Evolutionary conservation across 2,113 vertebrate species (phyloP).

Genomic region (Poecile atricapillus): DNA sequence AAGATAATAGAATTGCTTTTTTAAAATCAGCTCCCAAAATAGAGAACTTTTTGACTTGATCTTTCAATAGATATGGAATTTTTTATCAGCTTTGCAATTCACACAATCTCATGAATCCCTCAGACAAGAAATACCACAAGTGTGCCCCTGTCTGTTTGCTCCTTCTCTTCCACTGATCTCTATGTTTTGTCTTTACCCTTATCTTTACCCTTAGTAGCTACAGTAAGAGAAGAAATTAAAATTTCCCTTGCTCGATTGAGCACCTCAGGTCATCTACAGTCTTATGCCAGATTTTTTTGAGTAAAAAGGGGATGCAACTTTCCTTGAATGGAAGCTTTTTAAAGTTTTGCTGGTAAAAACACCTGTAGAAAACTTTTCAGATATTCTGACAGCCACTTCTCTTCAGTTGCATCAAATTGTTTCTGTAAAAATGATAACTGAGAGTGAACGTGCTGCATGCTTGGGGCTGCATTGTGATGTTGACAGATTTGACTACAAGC

Average conservation of each 20-base stretch:
- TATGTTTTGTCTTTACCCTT: background rate
- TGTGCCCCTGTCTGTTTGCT: background rate
- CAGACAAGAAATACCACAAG: background rate
- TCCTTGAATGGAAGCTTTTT: background rate
- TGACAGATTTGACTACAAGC: background rate
- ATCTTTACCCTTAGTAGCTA: background rate
- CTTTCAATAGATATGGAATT: background rate
- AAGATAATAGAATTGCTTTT: slow-evolving; percentile 17
- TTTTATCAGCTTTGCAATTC: background rate
- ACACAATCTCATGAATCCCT: rapidly evolving
- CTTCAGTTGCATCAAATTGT: background rate
- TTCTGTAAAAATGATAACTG: background rate
- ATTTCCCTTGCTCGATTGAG: background rate
- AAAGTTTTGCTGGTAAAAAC: background rate
- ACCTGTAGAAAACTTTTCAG: background rate
- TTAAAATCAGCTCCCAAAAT: background rate
- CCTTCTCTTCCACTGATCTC: background rate
- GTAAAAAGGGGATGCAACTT: background rate
- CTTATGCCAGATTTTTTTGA: background rate
- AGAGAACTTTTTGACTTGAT: slow-evolving; percentile 20
- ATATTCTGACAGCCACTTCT: background rate
- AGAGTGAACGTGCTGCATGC: background rate
- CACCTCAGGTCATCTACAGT: background rate
- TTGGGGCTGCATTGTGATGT: background rate
- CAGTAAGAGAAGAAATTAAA: background rate